Evolutionary conservation across 2,888 invertebrate species (phyloP).

Genomic region (Agrochola lota): DNA sequence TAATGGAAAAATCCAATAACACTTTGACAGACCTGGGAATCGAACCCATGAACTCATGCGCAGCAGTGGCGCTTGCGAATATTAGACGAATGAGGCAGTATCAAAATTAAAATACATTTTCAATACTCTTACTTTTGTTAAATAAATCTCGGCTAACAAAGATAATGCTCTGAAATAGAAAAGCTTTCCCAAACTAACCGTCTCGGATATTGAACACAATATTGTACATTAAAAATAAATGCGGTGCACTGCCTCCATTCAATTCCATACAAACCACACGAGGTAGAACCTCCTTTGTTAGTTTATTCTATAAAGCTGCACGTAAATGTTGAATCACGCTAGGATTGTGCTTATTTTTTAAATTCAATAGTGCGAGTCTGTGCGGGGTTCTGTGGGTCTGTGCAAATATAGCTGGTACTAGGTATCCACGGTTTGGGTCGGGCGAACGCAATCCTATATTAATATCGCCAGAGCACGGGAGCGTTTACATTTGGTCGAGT

Average conservation of each 20-base stretch:
- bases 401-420: slow-evolving; percentile 13
- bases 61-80: too few species aligned
- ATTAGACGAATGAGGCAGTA: background rate
- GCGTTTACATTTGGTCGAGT: slow-evolving; percentile 31
- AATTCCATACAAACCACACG: slow-evolving; percentile 24
- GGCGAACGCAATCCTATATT: slow-evolving; percentile 62
- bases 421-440: slow-evolving; percentile 29
- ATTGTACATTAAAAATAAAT: slow-evolving; percentile 53
- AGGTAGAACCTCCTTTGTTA: slow-evolving; percentile 48
- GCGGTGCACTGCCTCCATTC: slow-evolving; percentile 42
- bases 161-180: slow-evolving; percentile 14
- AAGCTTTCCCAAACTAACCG: slow-evolving; percentile 23
- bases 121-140: background rate
- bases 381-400: slow-evolving; percentile 31
- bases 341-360: slow-evolving; percentile 57
- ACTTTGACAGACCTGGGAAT: too few species aligned
- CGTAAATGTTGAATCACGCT: slow-evolving; percentile 67
- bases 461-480: slow-evolving; percentile 54
- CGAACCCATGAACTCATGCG: too few species aligned
- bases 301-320: slow-evolving; percentile 46
- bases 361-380: slow-evolving; percentile 63
- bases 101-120: background rate
- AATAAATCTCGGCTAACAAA: background rate
- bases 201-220: slow-evolving; percentile 38
- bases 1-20: too few species aligned